These are phyloP conservation scores for Stictonetta naevosa DNA, from an alignment of 2,113 vertebrate genomes.

Conservation along the genomic window DNA sequence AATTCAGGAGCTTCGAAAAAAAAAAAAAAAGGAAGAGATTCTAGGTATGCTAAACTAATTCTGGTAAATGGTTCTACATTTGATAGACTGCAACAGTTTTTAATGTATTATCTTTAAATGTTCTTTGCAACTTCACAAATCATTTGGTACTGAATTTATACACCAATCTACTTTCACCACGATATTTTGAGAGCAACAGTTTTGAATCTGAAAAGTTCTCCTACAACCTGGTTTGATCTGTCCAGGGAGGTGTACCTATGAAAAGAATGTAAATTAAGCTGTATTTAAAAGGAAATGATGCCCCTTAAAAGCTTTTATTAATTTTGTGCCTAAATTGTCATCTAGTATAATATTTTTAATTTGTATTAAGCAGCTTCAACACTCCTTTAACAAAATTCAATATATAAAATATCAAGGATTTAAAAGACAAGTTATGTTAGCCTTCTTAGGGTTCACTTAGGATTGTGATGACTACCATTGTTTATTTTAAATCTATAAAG, in stretches of 20 bases:
- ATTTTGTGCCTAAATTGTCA: neutral
- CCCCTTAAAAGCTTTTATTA: neutral
- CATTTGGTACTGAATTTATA: neutral
- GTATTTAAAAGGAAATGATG: neutral
- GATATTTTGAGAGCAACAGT: neutral
- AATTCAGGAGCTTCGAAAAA: neutral
- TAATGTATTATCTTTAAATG: neutral
- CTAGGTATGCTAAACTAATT: neutral
- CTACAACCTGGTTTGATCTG: neutral
- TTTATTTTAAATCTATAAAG: neutral
- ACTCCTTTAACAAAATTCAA: neutral
- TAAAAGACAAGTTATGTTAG: neutral
- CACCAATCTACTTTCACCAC: neutral
- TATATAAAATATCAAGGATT: neutral
- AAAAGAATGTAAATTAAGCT: neutral
- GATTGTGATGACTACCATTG: neutral
- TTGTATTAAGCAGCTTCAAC: neutral
- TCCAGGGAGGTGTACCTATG: neutral
- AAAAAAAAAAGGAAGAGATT: neutral
- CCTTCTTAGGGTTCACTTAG: neutral
- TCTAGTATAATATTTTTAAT: neutral
- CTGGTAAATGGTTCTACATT: neutral
- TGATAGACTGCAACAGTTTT: neutral
- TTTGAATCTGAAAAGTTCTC: neutral
- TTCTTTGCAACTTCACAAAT: neutral